Evolutionary conservation across 2,888 invertebrate species (phyloP).

Genomic region (Pseudococcus jackbeardsleyi): DNA sequence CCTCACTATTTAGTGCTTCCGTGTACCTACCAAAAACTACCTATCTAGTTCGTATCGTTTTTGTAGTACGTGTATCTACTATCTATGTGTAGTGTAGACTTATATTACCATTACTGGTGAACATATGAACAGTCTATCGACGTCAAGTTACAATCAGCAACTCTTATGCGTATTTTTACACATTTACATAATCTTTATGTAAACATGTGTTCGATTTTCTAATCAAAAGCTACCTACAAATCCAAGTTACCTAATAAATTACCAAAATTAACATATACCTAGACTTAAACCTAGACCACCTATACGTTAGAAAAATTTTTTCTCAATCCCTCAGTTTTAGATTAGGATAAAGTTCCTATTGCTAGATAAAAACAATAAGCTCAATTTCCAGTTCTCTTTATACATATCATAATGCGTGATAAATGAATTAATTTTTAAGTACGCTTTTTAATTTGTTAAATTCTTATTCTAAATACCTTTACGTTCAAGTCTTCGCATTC

Average conservation of each 20-base stretch:
- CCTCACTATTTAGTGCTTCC: neutral
- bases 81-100: neutral
- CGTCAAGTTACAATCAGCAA: neutral
- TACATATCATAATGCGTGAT: conserved; percentile 50
- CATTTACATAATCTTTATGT: neutral
- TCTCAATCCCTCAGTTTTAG: neutral
- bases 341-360: conserved; percentile 50
- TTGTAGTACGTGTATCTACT: neutral
- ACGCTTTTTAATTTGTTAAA: conserved; percentile 51
- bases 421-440: conserved; percentile 46
- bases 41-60: neutral
- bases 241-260: conserved; percentile 4
- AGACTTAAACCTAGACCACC: neutral
- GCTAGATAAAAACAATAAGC: neutral
- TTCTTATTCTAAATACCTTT: conserved; percentile 31
- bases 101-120: neutral
- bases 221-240: conserved; percentile 15
- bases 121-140: neutral
- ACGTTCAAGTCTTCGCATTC: conserved; percentile 47
- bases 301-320: too few relatives aligned
- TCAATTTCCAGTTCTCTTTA: conserved; percentile 41
- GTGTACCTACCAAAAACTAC: neutral
- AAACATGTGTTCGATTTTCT: neutral
- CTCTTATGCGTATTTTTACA: neutral
- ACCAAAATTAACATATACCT: neutral